Evolutionary conservation across 2,797 vertebrate species (phyloP).

Genomic region (Sebastes oblongus): DNA sequence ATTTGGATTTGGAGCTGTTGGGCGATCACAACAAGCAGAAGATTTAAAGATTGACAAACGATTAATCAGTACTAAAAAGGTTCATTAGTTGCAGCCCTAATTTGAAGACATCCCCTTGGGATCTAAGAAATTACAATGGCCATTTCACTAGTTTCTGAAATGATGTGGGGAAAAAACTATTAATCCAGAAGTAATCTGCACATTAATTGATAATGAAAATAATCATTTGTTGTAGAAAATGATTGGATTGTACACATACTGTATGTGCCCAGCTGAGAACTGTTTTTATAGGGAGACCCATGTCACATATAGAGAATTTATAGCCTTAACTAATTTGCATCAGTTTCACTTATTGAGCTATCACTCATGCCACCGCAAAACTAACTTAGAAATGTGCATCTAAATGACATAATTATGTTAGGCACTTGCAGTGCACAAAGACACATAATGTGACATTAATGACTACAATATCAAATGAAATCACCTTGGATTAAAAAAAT

Average conservation of each 20-base stretch:
- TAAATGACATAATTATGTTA: constrained; percentile 10
- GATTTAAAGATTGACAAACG: neutral
- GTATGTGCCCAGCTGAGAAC: neutral
- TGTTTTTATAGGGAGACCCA: neutral
- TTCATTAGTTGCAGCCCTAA: neutral
- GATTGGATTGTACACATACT: neutral
- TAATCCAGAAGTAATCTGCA: neutral
- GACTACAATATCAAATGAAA: constrained; percentile 23
- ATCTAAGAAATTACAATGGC: neutral
- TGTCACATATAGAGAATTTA: neutral
- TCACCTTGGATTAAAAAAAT: constrained; percentile 43
- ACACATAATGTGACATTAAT: neutral
- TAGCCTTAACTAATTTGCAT: constrained; percentile 9
- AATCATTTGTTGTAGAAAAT: neutral
- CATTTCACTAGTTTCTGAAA: neutral
- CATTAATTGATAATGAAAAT: neutral
- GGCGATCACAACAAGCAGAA: neutral
- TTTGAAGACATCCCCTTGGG: neutral
- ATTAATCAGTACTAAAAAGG: neutral
- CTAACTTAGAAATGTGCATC: constrained; percentile 3
- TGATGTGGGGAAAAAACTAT: neutral
- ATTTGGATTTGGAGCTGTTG: neutral
- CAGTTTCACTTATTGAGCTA: constrained; percentile 11
- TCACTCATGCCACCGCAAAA: constrained; percentile 1
- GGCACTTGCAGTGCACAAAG: neutral